Conservation (phyloP, 2,888 invertebrate species). For the Noctua pronuba region DNA sequence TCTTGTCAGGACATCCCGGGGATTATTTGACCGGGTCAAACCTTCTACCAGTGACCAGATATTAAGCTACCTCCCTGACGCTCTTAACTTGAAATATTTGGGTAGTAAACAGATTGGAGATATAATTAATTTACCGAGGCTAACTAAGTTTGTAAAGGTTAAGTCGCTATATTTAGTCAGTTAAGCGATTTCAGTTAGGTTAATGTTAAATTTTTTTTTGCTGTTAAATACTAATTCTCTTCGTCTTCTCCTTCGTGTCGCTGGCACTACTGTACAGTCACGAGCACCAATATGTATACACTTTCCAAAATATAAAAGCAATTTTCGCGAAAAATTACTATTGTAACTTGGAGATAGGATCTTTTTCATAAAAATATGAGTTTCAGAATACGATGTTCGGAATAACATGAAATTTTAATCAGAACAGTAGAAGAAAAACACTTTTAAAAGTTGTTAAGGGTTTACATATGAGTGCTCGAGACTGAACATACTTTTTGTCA, state of each 20-base stretch:
- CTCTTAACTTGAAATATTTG: conserved; percentile 61
- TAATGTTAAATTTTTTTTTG: background rate
- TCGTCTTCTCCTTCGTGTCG: background rate
- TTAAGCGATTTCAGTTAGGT: background rate
- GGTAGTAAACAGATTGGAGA: conserved; percentile 17
- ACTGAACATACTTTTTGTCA: no score
- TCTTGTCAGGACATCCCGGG: conserved; percentile 51
- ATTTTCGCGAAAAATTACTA: no score
- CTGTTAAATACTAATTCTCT: background rate
- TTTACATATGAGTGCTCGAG: no score
- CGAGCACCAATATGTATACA: no score
- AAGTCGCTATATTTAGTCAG: background rate
- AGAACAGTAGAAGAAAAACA: no score
- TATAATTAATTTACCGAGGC: conserved; percentile 41
- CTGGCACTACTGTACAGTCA: no score
- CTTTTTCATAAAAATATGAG: no score
- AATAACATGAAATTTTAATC: no score
- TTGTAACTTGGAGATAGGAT: no score
- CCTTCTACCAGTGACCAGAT: conserved; percentile 52
- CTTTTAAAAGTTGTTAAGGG: no score
- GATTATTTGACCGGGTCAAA: conserved; percentile 64
- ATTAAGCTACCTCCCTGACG: conserved; percentile 54
- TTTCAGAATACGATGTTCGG: no score
- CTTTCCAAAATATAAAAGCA: no score
- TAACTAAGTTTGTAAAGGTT: background rate